Evolutionary conservation across 2,797 vertebrate species (phyloP).

Genomic region (Phaenicophaeus curvirostris): DNA sequence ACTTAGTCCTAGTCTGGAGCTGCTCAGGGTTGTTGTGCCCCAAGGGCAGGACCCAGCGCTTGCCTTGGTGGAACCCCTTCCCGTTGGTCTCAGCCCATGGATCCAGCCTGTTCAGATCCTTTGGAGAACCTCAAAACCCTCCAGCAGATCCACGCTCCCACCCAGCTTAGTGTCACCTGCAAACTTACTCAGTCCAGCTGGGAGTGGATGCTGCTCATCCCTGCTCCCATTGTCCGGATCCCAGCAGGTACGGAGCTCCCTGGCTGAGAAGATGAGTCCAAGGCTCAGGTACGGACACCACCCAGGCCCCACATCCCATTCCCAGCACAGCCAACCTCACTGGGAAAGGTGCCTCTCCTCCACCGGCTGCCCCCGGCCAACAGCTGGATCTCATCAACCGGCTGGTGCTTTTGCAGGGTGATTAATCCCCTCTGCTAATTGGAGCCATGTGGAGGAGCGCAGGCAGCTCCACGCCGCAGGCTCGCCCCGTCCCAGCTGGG

Average conservation of each 20-base stretch:
- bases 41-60: no score
- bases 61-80: no score
- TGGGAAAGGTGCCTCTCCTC: rapidly evolving
- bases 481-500: rapidly evolving
- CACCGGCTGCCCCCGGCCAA: rapidly evolving
- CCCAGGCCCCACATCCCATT: background rate
- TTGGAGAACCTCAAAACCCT: no score
- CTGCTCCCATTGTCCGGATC: rapidly evolving
- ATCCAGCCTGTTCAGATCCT: no score
- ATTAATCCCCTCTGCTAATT: constrained; percentile 18
- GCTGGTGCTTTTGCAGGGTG: background rate
- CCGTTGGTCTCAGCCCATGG: no score
- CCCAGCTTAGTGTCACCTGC: no score
- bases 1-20: no score
- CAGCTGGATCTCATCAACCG: background rate
- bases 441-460: background rate
- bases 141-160: no score
- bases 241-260: rapidly evolving
- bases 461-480: background rate
- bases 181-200: no score
- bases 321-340: background rate
- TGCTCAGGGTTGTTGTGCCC: no score
- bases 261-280: background rate
- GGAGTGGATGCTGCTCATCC: rapidly evolving
- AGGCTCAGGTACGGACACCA: rapidly evolving